Percentiles rank a stretch among this genome's conserved stretches.
phyloP scores from a whole-genome alignment of 2,888 invertebrate species.

The Coelinius sp. region DNA sequence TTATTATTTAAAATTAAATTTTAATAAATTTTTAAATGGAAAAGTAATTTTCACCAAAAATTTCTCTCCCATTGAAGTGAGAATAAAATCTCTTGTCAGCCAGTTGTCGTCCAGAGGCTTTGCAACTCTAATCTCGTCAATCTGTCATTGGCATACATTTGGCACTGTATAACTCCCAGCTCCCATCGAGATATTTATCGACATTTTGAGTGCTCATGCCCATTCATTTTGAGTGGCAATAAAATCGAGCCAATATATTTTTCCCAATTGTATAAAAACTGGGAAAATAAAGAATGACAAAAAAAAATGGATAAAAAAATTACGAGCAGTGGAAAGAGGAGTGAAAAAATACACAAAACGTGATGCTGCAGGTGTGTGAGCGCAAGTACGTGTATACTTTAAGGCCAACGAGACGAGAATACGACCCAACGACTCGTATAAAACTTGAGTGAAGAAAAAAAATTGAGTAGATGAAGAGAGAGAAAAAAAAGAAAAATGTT shows the following conservation, averaged over 20 bases:
- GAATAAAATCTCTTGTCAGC: background rate
- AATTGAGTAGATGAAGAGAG: background rate
- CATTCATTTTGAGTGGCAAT: conserved; percentile 20
- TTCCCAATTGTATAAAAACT: background rate
- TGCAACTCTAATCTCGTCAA: conserved; percentile 17
- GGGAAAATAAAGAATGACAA: background rate
- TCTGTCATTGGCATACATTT: conserved; percentile 10
- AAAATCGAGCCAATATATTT: conserved; percentile 20
- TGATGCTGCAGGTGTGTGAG: background rate
- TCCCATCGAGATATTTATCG: conserved; percentile 11
- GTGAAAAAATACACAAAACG: background rate
- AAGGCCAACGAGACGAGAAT: conserved; percentile 22
- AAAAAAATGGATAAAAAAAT: background rate
- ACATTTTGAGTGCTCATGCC: conserved; percentile 9
- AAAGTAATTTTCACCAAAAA: background rate
- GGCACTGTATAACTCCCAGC: background rate
- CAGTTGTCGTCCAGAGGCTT: background rate
- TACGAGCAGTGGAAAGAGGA: background rate
- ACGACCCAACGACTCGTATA: conserved; percentile 28
- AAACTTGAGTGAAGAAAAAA: conserved; percentile 18
- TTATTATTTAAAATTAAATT: background rate
- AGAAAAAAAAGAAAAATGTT: conserved; percentile 17
- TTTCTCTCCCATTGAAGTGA: background rate
- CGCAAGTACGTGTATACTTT: conserved; percentile 7
- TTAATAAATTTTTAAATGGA: too few species aligned